Base-by-base conservation (phyloP, 1,140 invertebrate genomes). In the Gryon sp. region DNA sequence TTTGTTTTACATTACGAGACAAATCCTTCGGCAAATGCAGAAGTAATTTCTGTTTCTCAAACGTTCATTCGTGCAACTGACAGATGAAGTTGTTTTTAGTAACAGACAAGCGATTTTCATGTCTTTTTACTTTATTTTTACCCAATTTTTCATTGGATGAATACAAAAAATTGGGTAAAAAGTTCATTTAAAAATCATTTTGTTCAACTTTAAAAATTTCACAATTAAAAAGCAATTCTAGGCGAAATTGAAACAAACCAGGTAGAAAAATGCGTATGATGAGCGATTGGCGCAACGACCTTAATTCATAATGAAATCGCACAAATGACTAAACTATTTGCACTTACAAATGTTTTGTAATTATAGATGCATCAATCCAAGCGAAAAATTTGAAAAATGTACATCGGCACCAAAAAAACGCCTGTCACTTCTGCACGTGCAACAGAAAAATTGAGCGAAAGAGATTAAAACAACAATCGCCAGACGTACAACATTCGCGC, bases 1-100 rank as follows among this genome's bases (percentile, higher is more conserved):
- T 9, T 28, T n/a, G n/a, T 60, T 60, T 52, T 60, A 60, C 45
- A 60, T 70, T 69, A 59, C 50, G 52, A 24, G 4, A 7, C 26
- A 4, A 59, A 32, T 18, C 6, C 24, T 50, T 50, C 24, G 19
- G 24, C 14, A 11, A 20, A 68, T 48, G 53, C 24, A n/a, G 12
- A 45, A 70, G 38, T 53, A 60, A 45, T 43, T 52, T 70, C 11
- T 34, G 26, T 38, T 68, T 16, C 15, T 65, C 11, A 50, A 63
- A 36, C 14, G n/a, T 11, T 7, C 12, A 2, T 15, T 40, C 26
- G 9, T 52, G 26, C 11, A 2, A 8, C 3, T 30, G 52, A 59
- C 53, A 43, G 26, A 0, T 12, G 2, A 18, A 16, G 41, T 45
- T 59, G 24, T 40, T 46, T 62, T 36, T 14, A 38, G 9, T 28